These are phyloP conservation scores for Pardosa pseudoannulata DNA, from an alignment of 2,888 invertebrate species.

Conservation along the genomic window DNA sequence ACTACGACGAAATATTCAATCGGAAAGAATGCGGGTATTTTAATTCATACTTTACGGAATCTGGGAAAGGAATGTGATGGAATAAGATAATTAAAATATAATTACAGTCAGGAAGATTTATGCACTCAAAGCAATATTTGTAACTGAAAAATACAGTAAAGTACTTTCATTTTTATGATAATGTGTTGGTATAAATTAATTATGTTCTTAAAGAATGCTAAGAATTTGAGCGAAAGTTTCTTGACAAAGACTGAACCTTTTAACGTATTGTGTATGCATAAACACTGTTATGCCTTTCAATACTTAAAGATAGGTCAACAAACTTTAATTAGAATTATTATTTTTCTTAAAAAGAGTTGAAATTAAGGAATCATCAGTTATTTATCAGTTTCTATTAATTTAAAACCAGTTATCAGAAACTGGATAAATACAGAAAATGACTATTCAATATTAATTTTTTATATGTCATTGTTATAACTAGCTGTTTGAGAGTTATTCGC, in stretches of 20 bases:
- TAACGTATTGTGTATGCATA: neutral
- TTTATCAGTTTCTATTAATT: too few species aligned
- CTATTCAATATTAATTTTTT: too few species aligned
- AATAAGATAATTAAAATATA: conserved; percentile 15
- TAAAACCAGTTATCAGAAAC: too few species aligned
- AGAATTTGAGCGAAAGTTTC: neutral
- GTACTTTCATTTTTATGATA: conserved; percentile 8
- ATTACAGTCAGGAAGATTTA: conserved; percentile 10
- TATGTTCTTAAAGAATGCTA: neutral
- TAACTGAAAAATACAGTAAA: conserved; percentile 8
- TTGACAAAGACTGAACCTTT: neutral
- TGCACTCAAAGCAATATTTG: conserved; percentile 1
- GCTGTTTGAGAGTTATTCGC: too few species aligned
- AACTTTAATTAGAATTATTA: too few species aligned
- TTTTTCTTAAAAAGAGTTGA: too few species aligned
- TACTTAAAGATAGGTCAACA: too few species aligned
- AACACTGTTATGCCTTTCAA: too few species aligned
- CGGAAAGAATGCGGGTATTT: neutral
- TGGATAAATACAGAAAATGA: too few species aligned
- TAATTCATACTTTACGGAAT: conserved; percentile 4
- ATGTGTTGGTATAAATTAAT: conserved; percentile 3
- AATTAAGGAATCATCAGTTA: too few species aligned
- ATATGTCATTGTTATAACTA: too few species aligned
- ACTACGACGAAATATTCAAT: neutral
- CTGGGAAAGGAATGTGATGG: neutral